These are phyloP conservation scores for Echiichthys vipera DNA, from an alignment of 2,797 vertebrate species.

Conservation along the genomic window DNA sequence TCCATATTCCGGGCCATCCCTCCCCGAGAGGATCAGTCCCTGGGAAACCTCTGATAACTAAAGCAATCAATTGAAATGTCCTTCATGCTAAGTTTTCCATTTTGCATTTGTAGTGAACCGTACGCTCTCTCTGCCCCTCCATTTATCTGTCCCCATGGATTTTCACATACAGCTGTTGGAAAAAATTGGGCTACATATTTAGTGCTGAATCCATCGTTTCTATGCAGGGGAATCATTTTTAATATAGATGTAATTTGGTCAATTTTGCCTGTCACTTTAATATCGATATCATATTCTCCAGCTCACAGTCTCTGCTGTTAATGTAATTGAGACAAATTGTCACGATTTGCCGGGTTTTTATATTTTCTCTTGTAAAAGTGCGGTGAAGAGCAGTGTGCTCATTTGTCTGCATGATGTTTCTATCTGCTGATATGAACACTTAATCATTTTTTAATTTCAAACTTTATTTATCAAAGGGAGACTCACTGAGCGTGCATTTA, in stretches of 20 bases:
- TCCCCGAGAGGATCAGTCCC: constrained; percentile 47
- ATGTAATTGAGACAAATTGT: constrained; percentile 70
- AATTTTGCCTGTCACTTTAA: constrained; percentile 65
- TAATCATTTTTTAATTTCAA: constrained; percentile 23
- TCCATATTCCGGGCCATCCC: constrained; percentile 57
- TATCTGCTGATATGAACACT: constrained; percentile 9
- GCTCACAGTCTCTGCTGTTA: constrained; percentile 48
- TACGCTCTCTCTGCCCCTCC: constrained; percentile 7
- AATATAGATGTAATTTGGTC: constrained; percentile 66
- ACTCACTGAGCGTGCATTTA: background rate
- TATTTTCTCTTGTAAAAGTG: constrained; percentile 41
- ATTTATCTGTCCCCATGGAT: constrained; percentile 57
- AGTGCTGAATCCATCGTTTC: constrained; percentile 65
- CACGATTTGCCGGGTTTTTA: constrained; percentile 56
- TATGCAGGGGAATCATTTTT: constrained; percentile 61
- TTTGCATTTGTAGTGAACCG: constrained; percentile 58
- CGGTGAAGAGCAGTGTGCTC: background rate
- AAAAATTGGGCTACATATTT: constrained; percentile 55
- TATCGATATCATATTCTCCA: constrained; percentile 62
- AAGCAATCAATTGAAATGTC: constrained; percentile 74
- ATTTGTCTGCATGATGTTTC: constrained; percentile 37
- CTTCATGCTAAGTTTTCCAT: constrained; percentile 56
- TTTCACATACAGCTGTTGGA: constrained; percentile 58
- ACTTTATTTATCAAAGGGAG: constrained; percentile 25
- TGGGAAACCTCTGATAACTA: constrained; percentile 66